Evolutionary conservation across 2,113 vertebrate species (phyloP).

Genomic region (Labeo catla): DNA sequence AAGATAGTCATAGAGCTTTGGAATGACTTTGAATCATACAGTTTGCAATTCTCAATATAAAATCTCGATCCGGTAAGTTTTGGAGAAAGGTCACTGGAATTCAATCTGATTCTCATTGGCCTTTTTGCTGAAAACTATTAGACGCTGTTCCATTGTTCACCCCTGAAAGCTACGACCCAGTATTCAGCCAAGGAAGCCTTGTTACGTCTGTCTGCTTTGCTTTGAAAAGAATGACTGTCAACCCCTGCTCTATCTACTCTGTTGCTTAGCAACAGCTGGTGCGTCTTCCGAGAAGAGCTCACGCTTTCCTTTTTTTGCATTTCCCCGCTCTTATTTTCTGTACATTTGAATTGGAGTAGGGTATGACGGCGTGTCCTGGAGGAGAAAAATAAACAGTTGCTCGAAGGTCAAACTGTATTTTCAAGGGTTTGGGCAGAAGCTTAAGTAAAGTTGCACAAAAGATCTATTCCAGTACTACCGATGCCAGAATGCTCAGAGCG

Average conservation of each 20-base stretch:
- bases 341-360: neutral
- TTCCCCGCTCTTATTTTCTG: neutral
- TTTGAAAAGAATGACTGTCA: conserved; percentile 31
- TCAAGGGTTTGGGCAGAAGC: neutral
- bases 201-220: conserved; percentile 27
- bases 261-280: conserved; percentile 51
- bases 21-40: neutral
- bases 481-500: neutral
- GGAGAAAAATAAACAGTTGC: neutral
- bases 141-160: conserved; percentile 25
- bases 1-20: neutral
- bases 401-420: neutral
- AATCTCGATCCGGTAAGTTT: neutral
- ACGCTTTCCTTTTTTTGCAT: neutral
- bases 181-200: neutral
- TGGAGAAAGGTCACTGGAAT: conserved; percentile 17
- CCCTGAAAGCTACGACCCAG: conserved; percentile 16
- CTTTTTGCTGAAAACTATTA: conserved; percentile 28
- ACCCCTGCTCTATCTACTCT: conserved; percentile 26
- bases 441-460: neutral
- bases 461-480: neutral
- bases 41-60: neutral
- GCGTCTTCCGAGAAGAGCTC: conserved; percentile 13
- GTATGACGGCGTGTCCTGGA: neutral
- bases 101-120: conserved; percentile 21